Base-by-base conservation (phyloP, 2,113 vertebrate genomes). In the Semicossyphus pulcher region DNA sequence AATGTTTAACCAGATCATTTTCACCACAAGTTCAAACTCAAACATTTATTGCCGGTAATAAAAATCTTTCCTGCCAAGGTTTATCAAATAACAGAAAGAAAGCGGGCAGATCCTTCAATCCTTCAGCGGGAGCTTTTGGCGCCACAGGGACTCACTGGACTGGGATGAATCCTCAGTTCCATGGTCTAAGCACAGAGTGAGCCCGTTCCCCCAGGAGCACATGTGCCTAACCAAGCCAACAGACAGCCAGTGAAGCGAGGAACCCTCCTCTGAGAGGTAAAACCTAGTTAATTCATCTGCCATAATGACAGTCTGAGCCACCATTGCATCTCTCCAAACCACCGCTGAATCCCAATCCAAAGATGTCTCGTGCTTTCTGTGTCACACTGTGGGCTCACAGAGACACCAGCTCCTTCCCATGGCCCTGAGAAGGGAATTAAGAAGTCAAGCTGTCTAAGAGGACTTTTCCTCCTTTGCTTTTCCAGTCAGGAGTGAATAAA, bases 151-250 rank as follows among this genome's bases (percentile, higher is more conserved):
- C 78, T 88, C 87, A 83, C 76, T 91, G 89, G 88, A 90, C 87
- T 89, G 81, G 85, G 91, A 90, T 90, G 90, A 93, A 93, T 92
- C 92, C 89, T 86, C 83, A 76, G 85, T 81, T 87, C 86, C 75
- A 81, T 74, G 16, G 82, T 62, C 84, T 83, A 66, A 28, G 60
- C 70, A 42, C 78, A 83, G 86, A 90, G 86, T 86, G 89, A 81
- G 76, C 73, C 76, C 54, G 16, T 56, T 84, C 80, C 83, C 83
- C 70, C 58, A 39, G 69, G 81, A 86, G 76, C 62, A 78, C 57
- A 88, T 66, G 63, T 81, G 86, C 69, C 86, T 82, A 86, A 81
- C 88, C 87, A 76, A 80, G 81, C 91, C 84, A 89, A 83, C 57
- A 78, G 78, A 76, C 72, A 37, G 21, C 63, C 89, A 86, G 88